Base-by-base conservation (phyloP, 2,797 vertebrate genomes). In the Xyrichtys novacula region DNA sequence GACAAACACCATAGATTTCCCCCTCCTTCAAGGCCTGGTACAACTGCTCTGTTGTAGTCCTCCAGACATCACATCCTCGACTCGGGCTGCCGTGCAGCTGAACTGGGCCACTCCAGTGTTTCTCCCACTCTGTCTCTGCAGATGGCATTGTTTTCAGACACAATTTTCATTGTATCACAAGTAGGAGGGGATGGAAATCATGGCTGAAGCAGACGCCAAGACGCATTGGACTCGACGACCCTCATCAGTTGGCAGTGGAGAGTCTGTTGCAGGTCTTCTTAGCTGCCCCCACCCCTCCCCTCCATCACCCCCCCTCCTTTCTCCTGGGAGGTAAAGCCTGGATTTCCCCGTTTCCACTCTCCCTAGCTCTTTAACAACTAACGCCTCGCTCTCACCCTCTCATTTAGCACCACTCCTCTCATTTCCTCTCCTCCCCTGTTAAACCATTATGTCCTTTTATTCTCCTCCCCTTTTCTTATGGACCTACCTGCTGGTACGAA, bases 261-360 rank as follows among this genome's bases (percentile, higher is more conserved):
- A 71, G 60, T 71, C 72, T 15, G 56, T 55, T 5, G 65, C 38
- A 23, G 58, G 34, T 77, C 76, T 65, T 64, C 60, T 20, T 15
- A 12, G 31, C 29, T 38, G 31, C 57, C 47, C 56, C 19, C 26
- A 6, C 19, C 34, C 36, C 7, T 25, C 22, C 23, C 20, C 49
- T 52, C 59, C 54, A 65, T 79, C 56, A 12, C 28, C 28, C 0
- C 17, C 5, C 29, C 48, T 3, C 17, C 26, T 29, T 40, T 79
- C 86, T 91, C 80, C 87, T 87, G 90, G 90, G 91, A 91, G 92
- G 89, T 92, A 91, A 90, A 90, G 83, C 88, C 82, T 91, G 92
- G 92, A 90, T 90, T 91, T 90, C 86, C 89, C 91, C 89, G 64
- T 87, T 90, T 89, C 89, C 89, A 92, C 90, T 91, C 85, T 90